Conservation (phyloP, 2,113 vertebrate species). For the Barnardius zonarius region DNA sequence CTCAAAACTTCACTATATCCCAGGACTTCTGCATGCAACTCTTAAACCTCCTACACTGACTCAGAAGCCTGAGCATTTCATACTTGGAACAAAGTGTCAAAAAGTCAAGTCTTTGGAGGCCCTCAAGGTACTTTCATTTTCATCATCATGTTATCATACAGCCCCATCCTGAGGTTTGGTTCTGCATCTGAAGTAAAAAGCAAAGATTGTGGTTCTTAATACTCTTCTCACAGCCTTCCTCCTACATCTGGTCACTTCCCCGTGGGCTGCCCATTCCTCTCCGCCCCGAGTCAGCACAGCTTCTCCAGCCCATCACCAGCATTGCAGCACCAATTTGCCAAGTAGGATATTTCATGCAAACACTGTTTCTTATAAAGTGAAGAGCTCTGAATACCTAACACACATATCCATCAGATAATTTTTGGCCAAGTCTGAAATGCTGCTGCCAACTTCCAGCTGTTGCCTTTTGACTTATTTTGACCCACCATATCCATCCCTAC, state of each 20-base stretch:
- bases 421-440: neutral
- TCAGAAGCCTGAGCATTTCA: neutral
- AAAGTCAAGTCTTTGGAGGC: neutral
- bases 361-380: neutral
- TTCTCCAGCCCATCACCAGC: neutral
- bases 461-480: slow-evolving; percentile 1
- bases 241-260: neutral
- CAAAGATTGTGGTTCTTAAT: neutral
- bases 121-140: neutral
- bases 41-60: neutral
- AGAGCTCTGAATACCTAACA: neutral
- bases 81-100: neutral
- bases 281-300: accelerated
- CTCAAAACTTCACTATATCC: neutral
- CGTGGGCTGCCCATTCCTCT: neutral
- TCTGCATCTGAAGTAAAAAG: neutral
- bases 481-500: neutral
- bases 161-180: neutral
- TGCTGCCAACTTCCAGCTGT: slow-evolving; percentile 44
- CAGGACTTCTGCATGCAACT: neutral
- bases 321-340: accelerated
- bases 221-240: neutral
- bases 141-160: neutral
- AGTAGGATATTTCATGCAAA: neutral
- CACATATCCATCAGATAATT: neutral